Evolutionary conservation across 2,113 vertebrate genomes (phyloP), one percentile per base, ranked within the genome.

Genomic region (Bostrychus sinensis): DNA sequence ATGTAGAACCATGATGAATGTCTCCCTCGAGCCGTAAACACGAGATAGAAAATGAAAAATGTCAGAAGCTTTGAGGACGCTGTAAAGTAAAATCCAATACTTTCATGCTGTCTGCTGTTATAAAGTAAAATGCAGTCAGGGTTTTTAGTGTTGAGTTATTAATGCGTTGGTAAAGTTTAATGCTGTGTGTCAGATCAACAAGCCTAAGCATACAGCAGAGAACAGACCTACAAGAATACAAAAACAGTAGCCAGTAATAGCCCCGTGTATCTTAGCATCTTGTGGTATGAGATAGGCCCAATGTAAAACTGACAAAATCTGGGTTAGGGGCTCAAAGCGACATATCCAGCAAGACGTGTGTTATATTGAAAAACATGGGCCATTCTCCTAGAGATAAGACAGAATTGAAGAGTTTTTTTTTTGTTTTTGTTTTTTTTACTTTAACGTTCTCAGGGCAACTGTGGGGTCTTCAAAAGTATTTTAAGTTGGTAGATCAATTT

Each of bases 231-330:
- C 48, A 68, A 55, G n/a, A n/a, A n/a, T n/a, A n/a, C n/a, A n/a
- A n/a, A n/a, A n/a, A n/a, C n/a, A n/a, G n/a, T n/a, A n/a, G n/a
- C n/a, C 42, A 65, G 61, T 68, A 72, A 63, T 30, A 65, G 58
- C 45, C 61, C 48, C 45, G 12, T 42, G 14, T 55, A 37, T 67
- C 48, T 11, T 60, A 51, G 51, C 20, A 22, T 6, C 55, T 41
- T 65, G 22, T 56, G 50, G 71, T 68, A 62, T 56, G 8, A 3
- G 30, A n/a, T n/a, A n/a, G n/a, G n/a, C n/a, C n/a, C n/a, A n/a
- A n/a, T n/a, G n/a, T n/a, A n/a, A n/a, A n/a, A n/a, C n/a, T n/a
- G n/a, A n/a, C n/a, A n/a, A n/a, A n/a, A n/a, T n/a, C n/a, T n/a
- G n/a, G n/a, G n/a, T n/a, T n/a, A n/a, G n/a, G n/a, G n/a, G n/a